Percentiles rank a stretch among this genome's conserved stretches.
These are phyloP conservation scores for Patiria pectinifera DNA, from an alignment of 53 echinoderm and acorn worm genomes.

Conservation along the genomic window DNA sequence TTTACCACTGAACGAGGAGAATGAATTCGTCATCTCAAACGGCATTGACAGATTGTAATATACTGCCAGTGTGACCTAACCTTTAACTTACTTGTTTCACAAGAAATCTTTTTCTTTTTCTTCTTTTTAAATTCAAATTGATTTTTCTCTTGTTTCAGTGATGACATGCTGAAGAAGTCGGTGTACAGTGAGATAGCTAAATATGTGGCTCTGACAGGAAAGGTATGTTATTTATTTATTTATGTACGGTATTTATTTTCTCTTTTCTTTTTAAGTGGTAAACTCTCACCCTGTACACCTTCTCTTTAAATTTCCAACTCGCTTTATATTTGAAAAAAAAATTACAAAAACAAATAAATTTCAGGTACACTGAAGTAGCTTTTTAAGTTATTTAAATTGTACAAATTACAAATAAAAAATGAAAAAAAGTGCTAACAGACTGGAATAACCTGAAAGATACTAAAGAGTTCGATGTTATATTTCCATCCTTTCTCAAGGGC, in stretches of 20 bases:
- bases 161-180: conserved; percentile 79
- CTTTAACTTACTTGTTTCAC: not conserved
- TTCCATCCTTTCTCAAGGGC: too few relatives aligned
- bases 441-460: too few relatives aligned
- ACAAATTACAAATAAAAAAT: too few relatives aligned
- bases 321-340: too few relatives aligned
- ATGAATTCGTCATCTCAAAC: not conserved
- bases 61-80: not conserved
- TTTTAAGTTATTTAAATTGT: too few relatives aligned
- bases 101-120: too few relatives aligned
- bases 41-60: not conserved
- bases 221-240: conserved; percentile 72
- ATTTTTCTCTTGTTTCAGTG: conserved; percentile 58
- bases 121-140: not conserved
- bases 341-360: too few relatives aligned
- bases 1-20: not conserved
- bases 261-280: not conserved
- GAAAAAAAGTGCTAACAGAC: too few relatives aligned
- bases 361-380: too few relatives aligned
- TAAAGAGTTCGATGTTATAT: too few relatives aligned
- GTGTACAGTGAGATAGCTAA: conserved; percentile 86
- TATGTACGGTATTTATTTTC: not conserved
- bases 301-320: too few relatives aligned
- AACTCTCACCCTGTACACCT: too few relatives aligned
- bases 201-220: conserved; percentile 85